Percentiles rank a stretch among this genome's conserved stretches.
Evolutionary conservation across 2,888 invertebrate genomes (phyloP).

Genomic region (Ashinkailepas kermadecensis): DNA sequence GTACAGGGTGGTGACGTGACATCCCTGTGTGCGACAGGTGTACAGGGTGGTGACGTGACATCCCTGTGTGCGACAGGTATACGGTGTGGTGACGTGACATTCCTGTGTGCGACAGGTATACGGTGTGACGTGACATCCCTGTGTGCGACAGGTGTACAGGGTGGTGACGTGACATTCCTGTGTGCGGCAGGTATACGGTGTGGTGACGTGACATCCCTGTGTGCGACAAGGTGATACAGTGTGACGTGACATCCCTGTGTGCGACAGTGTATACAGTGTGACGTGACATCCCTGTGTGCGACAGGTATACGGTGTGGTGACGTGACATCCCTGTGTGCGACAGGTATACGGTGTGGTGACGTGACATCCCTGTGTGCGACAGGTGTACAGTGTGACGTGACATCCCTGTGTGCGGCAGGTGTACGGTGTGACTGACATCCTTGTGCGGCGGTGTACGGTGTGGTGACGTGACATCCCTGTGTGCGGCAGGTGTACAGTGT

Average conservation of each 20-base stretch:
- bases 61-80: slow-evolving; percentile 40
- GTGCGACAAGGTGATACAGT: slow-evolving; percentile 53
- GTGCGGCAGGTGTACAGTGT: slow-evolving; percentile 55
- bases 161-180: slow-evolving; percentile 53
- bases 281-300: too few relatives aligned
- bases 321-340: too few relatives aligned
- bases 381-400: slow-evolving; percentile 69
- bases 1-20: slow-evolving; percentile 85
- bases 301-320: slow-evolving; percentile 64
- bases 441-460: slow-evolving; percentile 52
- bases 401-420: background rate
- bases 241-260: slow-evolving; percentile 50
- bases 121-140: slow-evolving; percentile 59
- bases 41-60: slow-evolving; percentile 75
- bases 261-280: slow-evolving; percentile 60
- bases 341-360: slow-evolving; percentile 67
- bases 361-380: background rate
- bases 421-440: slow-evolving; percentile 69
- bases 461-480: slow-evolving; percentile 53
- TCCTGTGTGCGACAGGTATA: slow-evolving; percentile 44
- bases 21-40: slow-evolving; percentile 40
- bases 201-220: slow-evolving; percentile 53
- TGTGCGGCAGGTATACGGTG: slow-evolving; percentile 51
- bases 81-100: slow-evolving; percentile 74
- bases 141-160: slow-evolving; percentile 51